Conservation (phyloP, 2,888 invertebrate genomes). For the Folsomia candida region DNA sequence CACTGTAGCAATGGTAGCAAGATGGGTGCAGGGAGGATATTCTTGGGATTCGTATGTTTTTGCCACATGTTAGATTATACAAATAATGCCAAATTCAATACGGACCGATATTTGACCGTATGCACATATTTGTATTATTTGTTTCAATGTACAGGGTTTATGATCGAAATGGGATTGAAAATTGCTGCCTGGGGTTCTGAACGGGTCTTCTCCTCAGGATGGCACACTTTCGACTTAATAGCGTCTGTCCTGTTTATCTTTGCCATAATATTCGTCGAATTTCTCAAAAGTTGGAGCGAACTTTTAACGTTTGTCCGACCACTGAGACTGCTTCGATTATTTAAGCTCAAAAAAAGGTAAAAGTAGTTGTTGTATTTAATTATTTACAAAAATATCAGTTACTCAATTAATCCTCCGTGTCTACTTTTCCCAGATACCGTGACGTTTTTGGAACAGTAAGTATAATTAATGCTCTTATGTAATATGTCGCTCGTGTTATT, state of each 20-base stretch:
- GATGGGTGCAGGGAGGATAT: slow-evolving; percentile 65
- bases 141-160: slow-evolving; percentile 74
- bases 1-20: slow-evolving; percentile 70
- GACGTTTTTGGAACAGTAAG: slow-evolving; percentile 84
- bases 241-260: slow-evolving; percentile 61
- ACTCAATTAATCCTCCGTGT: slow-evolving; percentile 8
- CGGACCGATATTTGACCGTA: background rate
- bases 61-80: slow-evolving; percentile 63
- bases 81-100: too few species aligned
- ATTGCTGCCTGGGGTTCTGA: slow-evolving; percentile 69
- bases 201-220: slow-evolving; percentile 74
- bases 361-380: too few species aligned
- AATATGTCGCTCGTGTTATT: too few species aligned
- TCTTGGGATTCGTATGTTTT: slow-evolving; percentile 76
- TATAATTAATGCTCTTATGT: too few species aligned
- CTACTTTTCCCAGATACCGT: slow-evolving; percentile 55
- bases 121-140: slow-evolving; percentile 20
- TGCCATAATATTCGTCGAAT: slow-evolving; percentile 39
- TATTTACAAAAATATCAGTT: slow-evolving; percentile 18
- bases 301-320: slow-evolving; percentile 65
- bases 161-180: slow-evolving; percentile 69
- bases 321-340: slow-evolving; percentile 56
- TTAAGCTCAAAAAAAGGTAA: slow-evolving; percentile 52
- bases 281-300: slow-evolving; percentile 56
- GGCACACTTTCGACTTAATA: slow-evolving; percentile 78